Evolutionary conservation across 2,113 vertebrate genomes (phyloP).

Genomic region (Emydocephalus ijimae): DNA sequence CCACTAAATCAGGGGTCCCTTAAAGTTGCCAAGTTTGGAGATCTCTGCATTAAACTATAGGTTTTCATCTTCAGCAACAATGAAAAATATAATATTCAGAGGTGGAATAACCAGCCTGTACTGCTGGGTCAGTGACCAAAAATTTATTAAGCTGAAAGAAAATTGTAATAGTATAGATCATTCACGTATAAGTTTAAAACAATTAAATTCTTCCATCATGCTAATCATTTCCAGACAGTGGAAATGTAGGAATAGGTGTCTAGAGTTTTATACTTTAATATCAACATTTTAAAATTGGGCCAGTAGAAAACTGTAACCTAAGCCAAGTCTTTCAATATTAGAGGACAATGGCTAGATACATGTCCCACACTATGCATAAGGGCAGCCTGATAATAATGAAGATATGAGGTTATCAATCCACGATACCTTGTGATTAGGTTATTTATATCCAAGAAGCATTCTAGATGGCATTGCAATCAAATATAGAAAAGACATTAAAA

Average conservation of each 20-base stretch:
- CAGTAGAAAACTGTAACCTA: neutral
- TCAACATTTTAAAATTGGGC: neutral
- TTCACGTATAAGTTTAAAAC: conserved; percentile 13
- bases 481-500: neutral
- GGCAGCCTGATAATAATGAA: neutral
- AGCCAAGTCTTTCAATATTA: neutral
- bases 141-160: neutral
- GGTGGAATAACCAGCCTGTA: neutral
- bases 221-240: neutral
- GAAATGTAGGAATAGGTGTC: neutral
- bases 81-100: neutral
- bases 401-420: neutral
- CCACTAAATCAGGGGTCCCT: neutral
- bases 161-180: neutral
- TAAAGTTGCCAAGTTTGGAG: too few species aligned
- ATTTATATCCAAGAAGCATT: neutral
- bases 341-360: neutral
- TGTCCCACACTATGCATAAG: neutral
- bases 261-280: neutral
- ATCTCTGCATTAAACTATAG: neutral
- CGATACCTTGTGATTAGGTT: neutral
- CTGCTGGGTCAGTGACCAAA: neutral
- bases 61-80: neutral
- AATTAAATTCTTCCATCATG: neutral
- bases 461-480: neutral